A percentile compares a stretch with the other conserved stretches of the same genome.
Evolutionary conservation across 2,888 invertebrate species (phyloP).

Genomic region (Didymodactylos carnosus): DNA sequence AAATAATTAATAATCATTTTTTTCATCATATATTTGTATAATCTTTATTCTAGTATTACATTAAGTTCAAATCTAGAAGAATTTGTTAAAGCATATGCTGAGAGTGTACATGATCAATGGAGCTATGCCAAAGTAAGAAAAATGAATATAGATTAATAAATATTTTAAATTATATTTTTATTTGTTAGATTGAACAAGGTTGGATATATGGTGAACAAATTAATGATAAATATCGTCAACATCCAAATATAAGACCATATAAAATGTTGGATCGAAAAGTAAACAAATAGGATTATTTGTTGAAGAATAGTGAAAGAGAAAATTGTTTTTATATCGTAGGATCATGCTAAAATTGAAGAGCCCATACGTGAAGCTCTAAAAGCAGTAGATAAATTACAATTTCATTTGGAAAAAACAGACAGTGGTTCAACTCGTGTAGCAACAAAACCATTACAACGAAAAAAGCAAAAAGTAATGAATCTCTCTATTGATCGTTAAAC

Average conservation of each 20-base stretch:
- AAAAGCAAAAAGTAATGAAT: conserved; percentile 6
- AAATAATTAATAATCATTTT: too few relatives aligned
- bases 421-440: neutral
- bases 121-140: neutral
- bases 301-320: conserved; percentile 9
- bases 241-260: conserved; percentile 83
- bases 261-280: conserved; percentile 73
- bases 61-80: conserved; percentile 4
- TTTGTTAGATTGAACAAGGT: conserved; percentile 51
- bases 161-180: neutral
- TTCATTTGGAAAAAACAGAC: conserved; percentile 52
- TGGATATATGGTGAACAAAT: conserved; percentile 79
- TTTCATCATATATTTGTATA: neutral
- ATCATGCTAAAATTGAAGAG: conserved; percentile 79
- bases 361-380: conserved; percentile 54
- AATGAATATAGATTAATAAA: neutral
- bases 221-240: conserved; percentile 66
- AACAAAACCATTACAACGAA: neutral
- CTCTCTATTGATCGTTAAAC: too few relatives aligned
- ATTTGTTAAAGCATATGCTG: neutral
- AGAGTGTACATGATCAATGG: conserved; percentile 14
- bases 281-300: conserved; percentile 30
- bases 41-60: neutral
- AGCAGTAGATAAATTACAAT: conserved; percentile 80
- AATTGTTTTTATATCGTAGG: conserved; percentile 44